Evolutionary conservation across 2,888 invertebrate species (phyloP).

Genomic region (Tineola bisselliella): DNA sequence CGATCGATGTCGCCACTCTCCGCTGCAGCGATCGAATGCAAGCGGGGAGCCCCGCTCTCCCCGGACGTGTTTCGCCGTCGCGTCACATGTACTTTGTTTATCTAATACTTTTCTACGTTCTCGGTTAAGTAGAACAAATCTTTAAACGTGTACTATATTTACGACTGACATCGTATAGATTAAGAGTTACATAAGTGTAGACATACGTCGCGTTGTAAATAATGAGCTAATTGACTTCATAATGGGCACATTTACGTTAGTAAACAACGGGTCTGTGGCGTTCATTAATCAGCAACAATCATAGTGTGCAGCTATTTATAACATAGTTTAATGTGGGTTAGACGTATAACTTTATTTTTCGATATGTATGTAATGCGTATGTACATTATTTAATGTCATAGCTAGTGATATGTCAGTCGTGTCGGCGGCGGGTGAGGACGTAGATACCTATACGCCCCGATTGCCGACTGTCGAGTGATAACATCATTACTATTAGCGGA

Average conservation of each 20-base stretch:
- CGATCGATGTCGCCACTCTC: constrained; percentile 59
- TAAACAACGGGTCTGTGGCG: neutral
- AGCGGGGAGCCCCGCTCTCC: constrained; percentile 14
- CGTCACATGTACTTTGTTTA: constrained; percentile 14
- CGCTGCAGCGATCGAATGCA: constrained; percentile 14
- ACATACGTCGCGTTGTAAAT: neutral
- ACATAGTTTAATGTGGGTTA: neutral
- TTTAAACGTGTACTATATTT: neutral
- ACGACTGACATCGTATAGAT: neutral
- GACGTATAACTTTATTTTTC: neutral
- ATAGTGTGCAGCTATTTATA: neutral
- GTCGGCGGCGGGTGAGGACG: no score
- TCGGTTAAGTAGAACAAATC: neutral
- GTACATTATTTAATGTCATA: no score
- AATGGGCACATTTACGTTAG: no score
- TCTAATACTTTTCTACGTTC: neutral
- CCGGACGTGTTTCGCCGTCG: constrained; percentile 17
- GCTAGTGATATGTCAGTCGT: no score
- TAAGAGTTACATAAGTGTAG: neutral
- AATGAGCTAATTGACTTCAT: neutral
- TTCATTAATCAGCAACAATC: neutral
- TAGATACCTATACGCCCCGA: no score
- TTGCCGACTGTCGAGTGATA: no score
- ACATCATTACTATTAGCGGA: no score
- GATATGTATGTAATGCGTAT: no score